phyloP scores from a whole-genome alignment of 2,797 vertebrate species.

The Aselliscus stoliczkanus region DNA sequence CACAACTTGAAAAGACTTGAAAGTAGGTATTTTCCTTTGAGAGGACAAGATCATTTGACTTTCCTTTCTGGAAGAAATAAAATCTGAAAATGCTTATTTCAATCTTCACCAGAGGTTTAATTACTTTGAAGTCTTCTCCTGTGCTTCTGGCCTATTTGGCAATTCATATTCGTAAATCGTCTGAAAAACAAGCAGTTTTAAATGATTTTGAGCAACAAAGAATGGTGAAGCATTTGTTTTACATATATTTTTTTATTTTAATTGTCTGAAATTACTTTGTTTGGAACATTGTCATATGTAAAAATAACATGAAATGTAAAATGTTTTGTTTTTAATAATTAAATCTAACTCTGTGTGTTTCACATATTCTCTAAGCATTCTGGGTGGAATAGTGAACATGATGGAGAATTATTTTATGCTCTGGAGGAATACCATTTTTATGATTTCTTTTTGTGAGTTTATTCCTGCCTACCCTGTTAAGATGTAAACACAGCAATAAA shows the following conservation, averaged over 20 bases:
- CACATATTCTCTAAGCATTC: not conserved
- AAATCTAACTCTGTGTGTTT: not conserved
- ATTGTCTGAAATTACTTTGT: not conserved
- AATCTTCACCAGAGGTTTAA: constrained; percentile 9
- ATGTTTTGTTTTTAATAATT: not conserved
- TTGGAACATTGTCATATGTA: not conserved
- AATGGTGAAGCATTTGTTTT: not conserved
- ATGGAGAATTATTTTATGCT: not conserved
- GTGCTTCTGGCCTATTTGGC: constrained; percentile 14
- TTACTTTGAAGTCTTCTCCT: not conserved
- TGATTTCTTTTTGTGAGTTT: not conserved
- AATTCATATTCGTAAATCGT: not conserved
- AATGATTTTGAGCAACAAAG: constrained; percentile 3
- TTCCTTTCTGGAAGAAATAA: constrained; percentile 51
- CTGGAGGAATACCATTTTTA: not conserved
- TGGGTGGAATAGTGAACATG: not conserved
- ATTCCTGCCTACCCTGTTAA: not conserved
- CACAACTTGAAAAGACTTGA: not conserved
- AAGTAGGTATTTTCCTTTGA: not conserved
- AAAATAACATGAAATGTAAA: not conserved
- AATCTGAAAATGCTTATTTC: constrained; percentile 14
- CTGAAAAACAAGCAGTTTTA: not conserved
- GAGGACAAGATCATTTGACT: not conserved
- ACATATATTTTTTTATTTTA: not conserved
- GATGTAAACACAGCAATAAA: not conserved